phyloP scores from a whole-genome alignment of 2,113 vertebrate species.

The Mastomys natalensis region DNA sequence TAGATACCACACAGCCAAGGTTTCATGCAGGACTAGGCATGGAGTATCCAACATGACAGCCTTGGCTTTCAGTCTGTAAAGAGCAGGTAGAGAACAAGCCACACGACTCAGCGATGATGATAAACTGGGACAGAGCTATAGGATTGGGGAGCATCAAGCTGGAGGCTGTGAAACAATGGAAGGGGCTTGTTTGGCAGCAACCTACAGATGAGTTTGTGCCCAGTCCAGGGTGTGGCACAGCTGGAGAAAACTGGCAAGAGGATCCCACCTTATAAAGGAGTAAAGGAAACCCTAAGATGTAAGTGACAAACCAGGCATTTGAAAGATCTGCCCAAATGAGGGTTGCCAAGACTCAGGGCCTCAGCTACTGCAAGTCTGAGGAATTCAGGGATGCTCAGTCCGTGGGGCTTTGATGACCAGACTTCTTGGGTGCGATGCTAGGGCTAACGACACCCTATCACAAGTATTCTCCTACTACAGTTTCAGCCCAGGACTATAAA shows the following conservation, averaged over 20 bases:
- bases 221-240: not conserved
- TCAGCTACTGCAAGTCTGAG: not conserved
- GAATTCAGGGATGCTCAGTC: conserved; percentile 20
- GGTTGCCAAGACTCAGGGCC: not conserved
- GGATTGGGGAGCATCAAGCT: not conserved
- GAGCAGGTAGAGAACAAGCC: conserved; percentile 29
- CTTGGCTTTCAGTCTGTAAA: conserved; percentile 39
- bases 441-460: not conserved
- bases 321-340: conserved; percentile 44
- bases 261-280: not conserved
- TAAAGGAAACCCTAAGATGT: conserved; percentile 7
- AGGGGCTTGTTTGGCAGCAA: not conserved
- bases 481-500: not conserved
- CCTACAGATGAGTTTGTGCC: not conserved
- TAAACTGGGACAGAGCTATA: not conserved
- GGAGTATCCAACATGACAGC: not conserved
- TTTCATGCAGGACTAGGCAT: not conserved
- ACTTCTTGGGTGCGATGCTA: not conserved
- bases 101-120: not conserved
- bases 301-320: not conserved
- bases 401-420: not conserved
- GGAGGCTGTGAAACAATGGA: not conserved
- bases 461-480: not conserved
- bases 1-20: conserved; percentile 14
- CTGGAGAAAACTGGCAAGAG: conserved; percentile 17